These are phyloP conservation scores for Lamproptera curius DNA, from an alignment of 2,888 invertebrate species.

Conservation along the genomic window DNA sequence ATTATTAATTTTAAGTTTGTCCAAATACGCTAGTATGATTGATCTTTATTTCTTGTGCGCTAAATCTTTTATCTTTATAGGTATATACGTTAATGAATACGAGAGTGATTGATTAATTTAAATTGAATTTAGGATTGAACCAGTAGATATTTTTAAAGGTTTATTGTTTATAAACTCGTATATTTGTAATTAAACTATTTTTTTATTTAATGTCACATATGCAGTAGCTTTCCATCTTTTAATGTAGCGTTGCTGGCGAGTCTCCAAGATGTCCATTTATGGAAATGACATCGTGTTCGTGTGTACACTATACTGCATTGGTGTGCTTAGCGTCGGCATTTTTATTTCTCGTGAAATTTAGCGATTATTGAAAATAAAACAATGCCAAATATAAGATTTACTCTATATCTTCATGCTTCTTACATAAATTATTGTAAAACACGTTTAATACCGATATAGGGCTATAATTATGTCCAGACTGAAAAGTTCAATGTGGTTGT, in stretches of 20 bases:
- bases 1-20: no score
- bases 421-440: neutral
- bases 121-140: no score
- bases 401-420: neutral
- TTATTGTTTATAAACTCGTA: neutral
- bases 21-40: no score
- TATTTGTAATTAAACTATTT: neutral
- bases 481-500: slow-evolving; percentile 19
- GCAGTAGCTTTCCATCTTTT: neutral
- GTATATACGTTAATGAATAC: no score
- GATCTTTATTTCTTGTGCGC: no score
- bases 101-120: no score
- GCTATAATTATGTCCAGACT: slow-evolving; percentile 22
- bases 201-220: neutral
- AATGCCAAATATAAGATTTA: neutral
- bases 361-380: neutral
- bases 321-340: slow-evolving; percentile 6
- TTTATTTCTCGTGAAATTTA: neutral
- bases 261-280: slow-evolving; percentile 18
- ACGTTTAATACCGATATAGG: neutral
- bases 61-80: no score
- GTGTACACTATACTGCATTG: neutral
- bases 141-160: no score
- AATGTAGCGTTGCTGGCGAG: slow-evolving; percentile 5
- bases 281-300: neutral